A percentile compares a stretch with the other conserved stretches of the same genome.
phyloP scores from a whole-genome alignment of 1,140 invertebrate genomes.

The Coptotermes formosanus region DNA sequence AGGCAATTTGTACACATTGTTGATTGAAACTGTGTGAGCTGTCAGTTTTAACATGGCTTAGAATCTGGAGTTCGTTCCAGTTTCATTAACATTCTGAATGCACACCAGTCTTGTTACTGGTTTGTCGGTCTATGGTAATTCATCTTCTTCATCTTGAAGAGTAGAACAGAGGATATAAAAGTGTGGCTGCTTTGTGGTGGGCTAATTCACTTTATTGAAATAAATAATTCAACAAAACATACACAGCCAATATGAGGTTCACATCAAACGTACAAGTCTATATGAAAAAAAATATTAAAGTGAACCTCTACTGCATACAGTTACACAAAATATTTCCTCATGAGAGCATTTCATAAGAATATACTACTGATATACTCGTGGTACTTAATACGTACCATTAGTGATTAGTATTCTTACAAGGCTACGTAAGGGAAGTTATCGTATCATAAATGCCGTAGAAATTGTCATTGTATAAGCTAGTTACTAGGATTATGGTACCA shows the following conservation, averaged over 20 bases:
- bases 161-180: not conserved
- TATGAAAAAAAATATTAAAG: not conserved
- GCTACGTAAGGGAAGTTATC: not conserved
- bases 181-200: not conserved
- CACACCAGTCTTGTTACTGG: no score
- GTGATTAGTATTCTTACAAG: not conserved
- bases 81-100: no score
- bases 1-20: no score
- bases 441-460: not conserved
- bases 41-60: no score
- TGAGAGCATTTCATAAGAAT: not conserved
- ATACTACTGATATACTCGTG: not conserved
- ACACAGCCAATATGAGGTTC: not conserved
- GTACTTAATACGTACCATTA: not conserved
- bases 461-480: not conserved
- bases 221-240: not conserved
- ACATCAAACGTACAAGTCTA: not conserved
- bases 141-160: no score
- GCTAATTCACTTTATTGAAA: slow-evolving; percentile 7
- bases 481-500: not conserved
- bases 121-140: no score
- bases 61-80: no score
- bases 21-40: no score
- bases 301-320: not conserved
- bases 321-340: not conserved